These are phyloP conservation scores for Caenorhabditis macrosperma DNA, from an alignment of 2,888 invertebrate species.

Conservation along the genomic window DNA sequence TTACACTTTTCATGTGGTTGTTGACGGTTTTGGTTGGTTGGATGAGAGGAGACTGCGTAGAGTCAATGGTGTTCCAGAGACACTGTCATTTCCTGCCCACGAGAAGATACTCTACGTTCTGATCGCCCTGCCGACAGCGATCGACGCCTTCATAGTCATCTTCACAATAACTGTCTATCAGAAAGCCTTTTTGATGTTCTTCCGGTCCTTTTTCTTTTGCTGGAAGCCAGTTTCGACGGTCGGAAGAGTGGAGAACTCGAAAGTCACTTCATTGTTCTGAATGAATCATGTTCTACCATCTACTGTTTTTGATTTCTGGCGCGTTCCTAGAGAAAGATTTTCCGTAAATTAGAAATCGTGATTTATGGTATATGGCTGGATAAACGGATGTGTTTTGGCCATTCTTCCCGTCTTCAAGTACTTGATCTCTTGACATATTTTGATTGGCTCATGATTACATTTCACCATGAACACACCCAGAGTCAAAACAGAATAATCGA, in stretches of 20 bases:
- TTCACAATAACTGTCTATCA: conserved; percentile 31
- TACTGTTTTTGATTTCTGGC: no score
- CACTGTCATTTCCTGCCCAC: background rate
- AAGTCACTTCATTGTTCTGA: conserved; percentile 18
- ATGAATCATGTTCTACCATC: no score
- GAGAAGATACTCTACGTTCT: conserved; percentile 42
- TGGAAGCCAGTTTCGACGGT: background rate
- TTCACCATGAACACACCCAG: background rate
- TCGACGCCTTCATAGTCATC: conserved; percentile 47
- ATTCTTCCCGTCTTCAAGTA: background rate
- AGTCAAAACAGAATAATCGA: background rate
- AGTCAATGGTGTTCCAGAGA: conserved; percentile 1
- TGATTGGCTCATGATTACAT: background rate
- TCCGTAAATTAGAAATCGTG: no score
- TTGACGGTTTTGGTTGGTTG: conserved; percentile 9
- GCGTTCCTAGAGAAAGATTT: no score
- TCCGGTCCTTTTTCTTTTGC: background rate
- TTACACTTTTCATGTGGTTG: conserved; percentile 22
- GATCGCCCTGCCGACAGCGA: conserved; percentile 35
- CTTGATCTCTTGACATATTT: background rate
- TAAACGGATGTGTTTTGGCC: background rate
- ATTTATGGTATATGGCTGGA: no score
- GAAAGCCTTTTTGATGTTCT: conserved; percentile 9
- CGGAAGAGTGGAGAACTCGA: conserved; percentile 5
- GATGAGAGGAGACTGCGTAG: background rate